These are phyloP conservation scores for Leptopilina syphax DNA, from an alignment of 2,888 invertebrate genomes.

Conservation along the genomic window DNA sequence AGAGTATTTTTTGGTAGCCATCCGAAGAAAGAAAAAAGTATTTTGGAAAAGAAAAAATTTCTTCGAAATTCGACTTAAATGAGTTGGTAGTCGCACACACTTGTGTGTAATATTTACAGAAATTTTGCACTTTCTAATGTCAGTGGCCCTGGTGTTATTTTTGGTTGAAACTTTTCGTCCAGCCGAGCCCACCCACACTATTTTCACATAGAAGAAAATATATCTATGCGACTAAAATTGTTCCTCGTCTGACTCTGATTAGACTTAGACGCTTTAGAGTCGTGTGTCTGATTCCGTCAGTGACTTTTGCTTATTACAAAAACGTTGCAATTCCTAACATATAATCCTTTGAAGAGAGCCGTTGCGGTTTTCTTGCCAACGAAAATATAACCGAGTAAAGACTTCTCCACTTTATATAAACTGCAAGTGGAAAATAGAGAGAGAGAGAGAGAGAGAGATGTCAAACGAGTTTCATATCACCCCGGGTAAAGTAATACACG, in stretches of 20 bases:
- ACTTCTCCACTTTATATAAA: conserved; percentile 1
- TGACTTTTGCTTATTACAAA: background rate
- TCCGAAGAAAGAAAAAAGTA: too few relatives aligned
- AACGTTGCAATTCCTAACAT: background rate
- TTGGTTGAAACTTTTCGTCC: conserved; percentile 7
- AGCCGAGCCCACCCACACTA: conserved; percentile 26
- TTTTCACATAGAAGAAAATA: background rate
- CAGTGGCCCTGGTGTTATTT: conserved; percentile 39
- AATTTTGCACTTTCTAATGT: conserved; percentile 34
- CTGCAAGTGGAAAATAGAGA: background rate
- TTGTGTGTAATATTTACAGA: background rate
- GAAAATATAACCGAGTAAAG: background rate
- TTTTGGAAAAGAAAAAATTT: too few relatives aligned
- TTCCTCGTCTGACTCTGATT: background rate
- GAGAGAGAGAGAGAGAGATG: background rate
- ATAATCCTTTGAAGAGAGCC: background rate
- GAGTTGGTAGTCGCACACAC: too few relatives aligned
- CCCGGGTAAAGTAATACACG: background rate
- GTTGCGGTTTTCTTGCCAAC: background rate
- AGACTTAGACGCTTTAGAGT: conserved; percentile 18
- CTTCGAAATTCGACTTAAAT: too few relatives aligned
- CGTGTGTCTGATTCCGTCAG: background rate
- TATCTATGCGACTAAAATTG: conserved; percentile 21
- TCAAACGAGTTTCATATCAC: background rate
- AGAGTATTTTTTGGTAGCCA: too few relatives aligned